Percentiles rank a stretch among this genome's conserved stretches.
Conservation (phyloP, 2,888 invertebrate species). For the Synergus gifuensis region DNA sequence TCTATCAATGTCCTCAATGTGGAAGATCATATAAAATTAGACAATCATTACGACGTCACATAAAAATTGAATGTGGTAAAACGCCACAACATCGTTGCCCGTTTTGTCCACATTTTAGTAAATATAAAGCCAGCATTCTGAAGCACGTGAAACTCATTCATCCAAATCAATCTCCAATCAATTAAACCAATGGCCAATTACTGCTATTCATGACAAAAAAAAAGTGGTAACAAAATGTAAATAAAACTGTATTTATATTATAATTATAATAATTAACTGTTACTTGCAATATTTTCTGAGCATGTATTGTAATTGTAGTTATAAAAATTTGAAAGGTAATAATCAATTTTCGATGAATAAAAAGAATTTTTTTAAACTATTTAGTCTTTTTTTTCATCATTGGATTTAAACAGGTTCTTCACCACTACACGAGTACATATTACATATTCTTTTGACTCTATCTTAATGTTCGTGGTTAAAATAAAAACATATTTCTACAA, state of each 20-base stretch:
- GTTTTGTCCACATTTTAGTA: conserved; percentile 72
- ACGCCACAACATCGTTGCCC: conserved; percentile 73
- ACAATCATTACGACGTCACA: conserved; percentile 77
- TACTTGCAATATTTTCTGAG: not conserved
- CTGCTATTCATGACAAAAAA: not conserved
- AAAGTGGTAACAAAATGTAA: not conserved
- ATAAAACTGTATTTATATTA: not conserved
- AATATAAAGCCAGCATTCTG: conserved; percentile 73
- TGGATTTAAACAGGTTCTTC: not conserved
- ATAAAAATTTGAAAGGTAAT: not conserved
- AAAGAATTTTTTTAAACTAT: not conserved
- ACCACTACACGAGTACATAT: not conserved
- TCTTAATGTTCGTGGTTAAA: not conserved
- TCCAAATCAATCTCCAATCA: conserved; percentile 53
- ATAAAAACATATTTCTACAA: not conserved
- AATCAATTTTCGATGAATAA: not conserved
- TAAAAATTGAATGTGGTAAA: conserved; percentile 76
- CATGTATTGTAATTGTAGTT: not conserved
- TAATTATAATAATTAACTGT: too few species aligned
- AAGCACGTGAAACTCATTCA: conserved; percentile 73
- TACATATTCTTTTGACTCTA: not conserved
- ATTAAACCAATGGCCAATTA: not conserved
- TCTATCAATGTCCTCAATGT: conserved; percentile 78
- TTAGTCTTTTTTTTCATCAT: not conserved
- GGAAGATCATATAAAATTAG: conserved; percentile 81